Conservation (phyloP, 2,113 vertebrate genomes). For the Zingel zingel region DNA sequence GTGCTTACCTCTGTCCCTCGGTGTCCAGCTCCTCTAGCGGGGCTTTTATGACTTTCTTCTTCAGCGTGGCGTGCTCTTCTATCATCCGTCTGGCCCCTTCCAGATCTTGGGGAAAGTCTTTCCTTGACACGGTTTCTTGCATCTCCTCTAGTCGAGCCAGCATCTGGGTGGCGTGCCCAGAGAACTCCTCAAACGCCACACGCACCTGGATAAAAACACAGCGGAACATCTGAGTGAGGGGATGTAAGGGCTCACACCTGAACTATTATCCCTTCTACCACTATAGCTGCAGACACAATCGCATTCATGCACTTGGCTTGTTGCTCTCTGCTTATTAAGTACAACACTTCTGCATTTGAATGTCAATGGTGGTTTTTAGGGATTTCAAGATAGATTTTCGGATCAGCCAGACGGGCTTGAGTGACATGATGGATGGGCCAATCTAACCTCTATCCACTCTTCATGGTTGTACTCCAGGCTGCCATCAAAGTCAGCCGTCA, state of each 20-base stretch:
- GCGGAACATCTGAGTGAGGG: not conserved
- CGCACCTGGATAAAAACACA: slow-evolving; percentile 82
- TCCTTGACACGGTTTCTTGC: slow-evolving; percentile 95
- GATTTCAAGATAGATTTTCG: not conserved
- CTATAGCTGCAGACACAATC: not conserved
- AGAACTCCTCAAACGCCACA: slow-evolving; percentile 98
- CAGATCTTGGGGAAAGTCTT: slow-evolving; percentile 96
- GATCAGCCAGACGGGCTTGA: not conserved
- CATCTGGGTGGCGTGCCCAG: slow-evolving; percentile 96
- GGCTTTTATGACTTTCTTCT: slow-evolving; percentile 98
- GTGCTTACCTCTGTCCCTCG: slow-evolving; percentile 90
- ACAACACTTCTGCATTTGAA: not conserved
- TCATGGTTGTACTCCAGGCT: slow-evolving; percentile 99
- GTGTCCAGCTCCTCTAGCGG: slow-evolving; percentile 97
- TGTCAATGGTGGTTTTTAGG: not conserved
- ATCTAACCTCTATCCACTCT: slow-evolving; percentile 93
- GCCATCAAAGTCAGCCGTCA: slow-evolving; percentile 97
- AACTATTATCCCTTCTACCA: too few species aligned
- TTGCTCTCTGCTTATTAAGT: not conserved
- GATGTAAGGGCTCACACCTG: too few species aligned
- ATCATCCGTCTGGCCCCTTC: slow-evolving; percentile 97
- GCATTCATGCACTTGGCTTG: too few species aligned
- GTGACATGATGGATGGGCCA: not conserved
- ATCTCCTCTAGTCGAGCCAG: slow-evolving; percentile 95
- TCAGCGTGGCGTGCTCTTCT: slow-evolving; percentile 94